phyloP scores from a whole-genome alignment of 1,140 invertebrate species.

The Drosophila auraria region DNA sequence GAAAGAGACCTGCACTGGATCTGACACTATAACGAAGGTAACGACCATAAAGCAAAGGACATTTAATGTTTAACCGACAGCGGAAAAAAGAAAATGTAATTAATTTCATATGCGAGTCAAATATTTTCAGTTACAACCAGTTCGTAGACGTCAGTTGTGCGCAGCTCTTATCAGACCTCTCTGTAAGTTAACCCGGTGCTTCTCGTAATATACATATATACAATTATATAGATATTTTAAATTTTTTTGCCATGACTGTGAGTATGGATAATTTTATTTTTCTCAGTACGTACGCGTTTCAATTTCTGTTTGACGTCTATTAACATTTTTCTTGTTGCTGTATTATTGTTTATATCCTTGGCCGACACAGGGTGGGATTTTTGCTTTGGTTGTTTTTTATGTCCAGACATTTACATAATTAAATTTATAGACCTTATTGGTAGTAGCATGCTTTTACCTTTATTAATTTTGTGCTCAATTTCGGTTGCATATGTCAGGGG shows the following conservation, averaged over 20 bases:
- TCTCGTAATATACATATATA: conserved; percentile 30
- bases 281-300: conserved; percentile 46
- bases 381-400: conserved; percentile 54
- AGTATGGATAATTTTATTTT: conserved; percentile 27
- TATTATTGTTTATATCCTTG: conserved; percentile 1
- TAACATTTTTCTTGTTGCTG: conserved; percentile 56
- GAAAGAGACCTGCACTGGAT: conserved; percentile 2
- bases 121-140: conserved; percentile 41
- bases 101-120: conserved; percentile 77
- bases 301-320: conserved; percentile 80
- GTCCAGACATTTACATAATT: conserved; percentile 77
- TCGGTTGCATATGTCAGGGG: conserved; percentile 57
- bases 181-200: conserved; percentile 8
- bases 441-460: conserved; percentile 77
- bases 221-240: conserved; percentile 4
- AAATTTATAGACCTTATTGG: conserved; percentile 82
- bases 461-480: conserved; percentile 71
- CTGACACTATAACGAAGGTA: conserved; percentile 48
- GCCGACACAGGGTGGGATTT: background rate
- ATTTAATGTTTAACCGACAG: conserved; percentile 69
- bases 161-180: conserved; percentile 16
- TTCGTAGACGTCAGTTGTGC: conserved; percentile 6
- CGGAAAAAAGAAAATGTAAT: conserved; percentile 69
- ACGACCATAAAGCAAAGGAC: conserved; percentile 72
- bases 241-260: conserved; percentile 14